phyloP scores from a whole-genome alignment of 2,888 invertebrate species.

The Tinea trinotella region DNA sequence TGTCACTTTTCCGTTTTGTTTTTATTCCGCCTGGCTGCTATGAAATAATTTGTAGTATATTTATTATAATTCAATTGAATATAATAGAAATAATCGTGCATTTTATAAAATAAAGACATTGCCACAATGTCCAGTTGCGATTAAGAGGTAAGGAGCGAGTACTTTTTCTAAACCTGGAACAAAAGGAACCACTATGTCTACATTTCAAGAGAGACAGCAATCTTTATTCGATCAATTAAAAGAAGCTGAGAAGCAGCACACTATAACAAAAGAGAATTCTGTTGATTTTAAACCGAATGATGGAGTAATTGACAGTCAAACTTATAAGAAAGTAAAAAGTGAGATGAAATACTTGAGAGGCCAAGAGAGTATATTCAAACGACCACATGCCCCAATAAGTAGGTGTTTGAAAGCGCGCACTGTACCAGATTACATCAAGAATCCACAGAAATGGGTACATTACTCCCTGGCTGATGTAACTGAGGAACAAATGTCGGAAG shows the following conservation, averaged over 20 bases:
- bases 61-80: background rate
- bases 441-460: constrained; percentile 87
- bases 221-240: constrained; percentile 79
- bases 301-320: constrained; percentile 43
- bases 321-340: constrained; percentile 50
- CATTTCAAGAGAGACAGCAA: constrained; percentile 75
- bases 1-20: background rate
- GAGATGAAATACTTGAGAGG: constrained; percentile 77
- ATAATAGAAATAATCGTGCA: constrained; percentile 8
- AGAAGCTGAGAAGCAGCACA: constrained; percentile 72
- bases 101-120: background rate
- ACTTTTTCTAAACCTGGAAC: background rate
- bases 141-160: background rate
- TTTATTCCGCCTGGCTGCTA: background rate
- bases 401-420: constrained; percentile 66
- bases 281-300: constrained; percentile 42
- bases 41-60: background rate
- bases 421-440: constrained; percentile 69
- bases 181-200: constrained; percentile 50
- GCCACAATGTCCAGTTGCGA: background rate
- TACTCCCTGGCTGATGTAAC: constrained; percentile 85
- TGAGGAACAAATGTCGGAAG: constrained; percentile 82
- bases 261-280: constrained; percentile 24
- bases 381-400: constrained; percentile 76
- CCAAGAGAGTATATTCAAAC: constrained; percentile 85